Evolutionary conservation across 2,888 invertebrate species (phyloP).

Genomic region (Acrocera orbiculus): DNA sequence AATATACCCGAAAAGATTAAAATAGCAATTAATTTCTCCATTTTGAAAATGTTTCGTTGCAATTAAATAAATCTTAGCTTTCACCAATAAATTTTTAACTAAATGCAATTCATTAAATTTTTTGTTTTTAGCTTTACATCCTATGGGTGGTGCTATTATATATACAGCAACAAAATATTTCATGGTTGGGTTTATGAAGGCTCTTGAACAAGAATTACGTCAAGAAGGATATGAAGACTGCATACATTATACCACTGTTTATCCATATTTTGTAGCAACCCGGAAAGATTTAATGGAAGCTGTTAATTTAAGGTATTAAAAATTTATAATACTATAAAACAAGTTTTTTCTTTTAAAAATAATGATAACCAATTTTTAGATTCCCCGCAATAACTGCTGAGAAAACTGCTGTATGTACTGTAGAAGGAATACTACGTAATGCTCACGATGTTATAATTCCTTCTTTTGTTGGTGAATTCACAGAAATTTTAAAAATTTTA

Average conservation of each 20-base stretch:
- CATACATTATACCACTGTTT: conserved; percentile 26
- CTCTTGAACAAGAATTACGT: conserved; percentile 27
- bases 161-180: conserved; percentile 33
- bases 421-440: conserved; percentile 12
- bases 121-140: conserved; percentile 11
- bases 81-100: too few species aligned
- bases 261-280: conserved; percentile 31
- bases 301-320: conserved; percentile 14
- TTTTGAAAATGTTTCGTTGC: too few species aligned
- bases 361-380: conserved; percentile 6
- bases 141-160: conserved; percentile 7
- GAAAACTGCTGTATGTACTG: conserved; percentile 10
- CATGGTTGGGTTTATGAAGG: conserved; percentile 31
- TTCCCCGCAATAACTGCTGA: conserved; percentile 12
- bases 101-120: too few species aligned
- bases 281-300: conserved; percentile 25
- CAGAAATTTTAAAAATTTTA: conserved; percentile 4
- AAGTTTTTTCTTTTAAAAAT: background rate
- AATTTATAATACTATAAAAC: background rate
- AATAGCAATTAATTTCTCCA: too few species aligned
- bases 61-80: too few species aligned
- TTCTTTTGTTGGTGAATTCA: conserved; percentile 4
- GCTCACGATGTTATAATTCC: conserved; percentile 11
- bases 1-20: too few species aligned
- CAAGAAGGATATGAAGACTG: conserved; percentile 24